Percentiles rank a stretch among this genome's conserved stretches.
These are phyloP conservation scores for Leptinotarsa peninsularis DNA, from an alignment of 2,888 invertebrate genomes.

Conservation along the genomic window DNA sequence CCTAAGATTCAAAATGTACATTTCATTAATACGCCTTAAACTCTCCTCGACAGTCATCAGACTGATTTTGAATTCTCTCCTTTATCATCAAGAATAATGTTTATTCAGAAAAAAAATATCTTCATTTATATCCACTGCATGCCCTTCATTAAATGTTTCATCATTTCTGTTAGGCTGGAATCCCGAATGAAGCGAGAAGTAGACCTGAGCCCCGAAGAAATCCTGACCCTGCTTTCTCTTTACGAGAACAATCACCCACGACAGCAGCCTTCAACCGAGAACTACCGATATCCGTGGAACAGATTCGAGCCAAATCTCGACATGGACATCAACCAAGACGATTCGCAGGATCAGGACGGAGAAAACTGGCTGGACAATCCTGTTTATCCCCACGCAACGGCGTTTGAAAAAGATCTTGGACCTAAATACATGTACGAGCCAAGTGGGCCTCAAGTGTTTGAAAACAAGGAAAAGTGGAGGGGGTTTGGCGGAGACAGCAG, in stretches of 20 bases:
- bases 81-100: too few relatives aligned
- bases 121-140: neutral
- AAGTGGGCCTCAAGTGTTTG: slow-evolving; percentile 48
- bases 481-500: slow-evolving; percentile 56
- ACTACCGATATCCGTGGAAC: slow-evolving; percentile 67
- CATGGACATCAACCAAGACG: slow-evolving; percentile 67
- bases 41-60: too few relatives aligned
- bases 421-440: slow-evolving; percentile 56
- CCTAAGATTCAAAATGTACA: too few relatives aligned
- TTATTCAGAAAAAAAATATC: neutral
- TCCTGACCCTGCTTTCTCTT: slow-evolving; percentile 71
- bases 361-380: slow-evolving; percentile 72
- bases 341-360: slow-evolving; percentile 70
- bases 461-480: slow-evolving; percentile 54
- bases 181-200: slow-evolving; percentile 72
- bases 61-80: too few relatives aligned
- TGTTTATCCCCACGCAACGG: slow-evolving; percentile 66
- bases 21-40: too few relatives aligned
- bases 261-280: slow-evolving; percentile 47
- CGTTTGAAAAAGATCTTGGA: slow-evolving; percentile 63
- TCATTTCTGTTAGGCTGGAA: slow-evolving; percentile 51
- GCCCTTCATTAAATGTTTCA: neutral
- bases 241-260: slow-evolving; percentile 72
- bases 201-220: slow-evolving; percentile 73
- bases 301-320: slow-evolving; percentile 67